phyloP scores from a whole-genome alignment of 1,140 invertebrate genomes.

The Homalodisca vitripennis region DNA sequence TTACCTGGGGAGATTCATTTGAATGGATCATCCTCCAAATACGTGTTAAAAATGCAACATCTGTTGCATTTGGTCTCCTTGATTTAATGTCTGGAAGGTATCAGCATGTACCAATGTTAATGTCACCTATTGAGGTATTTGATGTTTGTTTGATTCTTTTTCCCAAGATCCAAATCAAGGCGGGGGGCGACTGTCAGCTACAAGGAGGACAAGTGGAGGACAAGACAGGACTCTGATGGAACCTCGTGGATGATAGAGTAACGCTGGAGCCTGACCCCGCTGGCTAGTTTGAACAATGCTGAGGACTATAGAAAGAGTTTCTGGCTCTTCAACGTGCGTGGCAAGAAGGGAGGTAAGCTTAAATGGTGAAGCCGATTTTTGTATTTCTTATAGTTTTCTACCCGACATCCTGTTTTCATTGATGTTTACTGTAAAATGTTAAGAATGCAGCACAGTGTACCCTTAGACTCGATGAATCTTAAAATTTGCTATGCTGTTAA shows the following conservation, averaged over 20 bases:
- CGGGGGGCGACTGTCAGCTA: slow-evolving; percentile 78
- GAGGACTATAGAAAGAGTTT: slow-evolving; percentile 94
- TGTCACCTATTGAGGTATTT: not conserved
- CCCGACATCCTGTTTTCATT: too few relatives aligned
- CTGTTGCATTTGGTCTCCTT: too few relatives aligned
- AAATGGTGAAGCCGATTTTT: too few relatives aligned
- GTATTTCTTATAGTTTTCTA: too few relatives aligned
- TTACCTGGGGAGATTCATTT: too few relatives aligned
- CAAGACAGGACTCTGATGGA: slow-evolving; percentile 91
- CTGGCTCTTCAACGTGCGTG: slow-evolving; percentile 75
- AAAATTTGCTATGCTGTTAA: too few relatives aligned
- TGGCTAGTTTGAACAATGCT: slow-evolving; percentile 79
- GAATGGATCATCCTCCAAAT: too few relatives aligned
- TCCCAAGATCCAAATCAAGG: slow-evolving; percentile 51
- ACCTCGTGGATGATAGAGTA: slow-evolving; percentile 82
- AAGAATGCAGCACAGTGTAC: too few relatives aligned
- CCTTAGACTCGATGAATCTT: too few relatives aligned
- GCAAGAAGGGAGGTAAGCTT: slow-evolving; percentile 74
- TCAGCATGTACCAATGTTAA: not conserved
- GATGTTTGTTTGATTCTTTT: slow-evolving; percentile 7
- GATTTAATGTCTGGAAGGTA: slow-evolving; percentile 98
- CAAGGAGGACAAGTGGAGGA: slow-evolving; percentile 90
- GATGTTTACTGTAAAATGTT: too few relatives aligned
- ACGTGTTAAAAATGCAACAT: too few relatives aligned
- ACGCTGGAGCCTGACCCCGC: slow-evolving; percentile 57